Evolutionary conservation across 2,797 vertebrate genomes (phyloP), one percentile per base, ranked within the genome.

Genomic region (Sitta carolinensis): DNA sequence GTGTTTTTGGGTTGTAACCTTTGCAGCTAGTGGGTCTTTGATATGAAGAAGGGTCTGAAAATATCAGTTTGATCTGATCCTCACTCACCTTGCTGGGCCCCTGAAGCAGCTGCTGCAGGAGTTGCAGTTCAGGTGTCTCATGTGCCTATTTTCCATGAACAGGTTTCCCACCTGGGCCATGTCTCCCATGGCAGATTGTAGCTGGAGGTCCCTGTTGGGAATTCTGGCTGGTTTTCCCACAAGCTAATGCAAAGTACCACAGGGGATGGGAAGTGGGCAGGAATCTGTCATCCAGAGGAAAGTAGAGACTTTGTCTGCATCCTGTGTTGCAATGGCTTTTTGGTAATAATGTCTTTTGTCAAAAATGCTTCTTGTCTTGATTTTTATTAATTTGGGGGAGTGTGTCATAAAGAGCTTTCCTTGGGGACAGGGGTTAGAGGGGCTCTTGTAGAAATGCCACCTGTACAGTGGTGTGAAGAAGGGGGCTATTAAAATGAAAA

Each of bases 211-310:
- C 70, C 90, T 5, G 18, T 69, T 84, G 93, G 90, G 51, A 91
- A 93, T 95, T 93, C 77, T 22, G 94, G n/a, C 47, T 61, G 50
- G 3, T 81, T 94, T 96, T 96, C 96, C 93, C 90, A 94, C 93
- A 95, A 92, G 80, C 5, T 84, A 8, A 96, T 96, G 95, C 88
- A 96, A 96, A 96, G 23, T 26, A 87, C 55, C 17, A 1, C 32
- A 22, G 74, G 43, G 51, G 59, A 79, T 89, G 93, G 92, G 89
- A 92, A 50, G 67, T 40, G 88, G 88, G 94, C 91, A 96, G 90
- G 59, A 94, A 25, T 78, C 59, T 84, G 87, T 72, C 1, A 3
- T 10, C 8, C 13, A 30, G 58, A 57, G 80, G 54, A 30, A 48
- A 91, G 54, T 2, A 0, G 58, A 47, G 54, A 26, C 50, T 50